Base-by-base conservation (phyloP, 2,113 vertebrate species). In the Pavo muticus region DNA sequence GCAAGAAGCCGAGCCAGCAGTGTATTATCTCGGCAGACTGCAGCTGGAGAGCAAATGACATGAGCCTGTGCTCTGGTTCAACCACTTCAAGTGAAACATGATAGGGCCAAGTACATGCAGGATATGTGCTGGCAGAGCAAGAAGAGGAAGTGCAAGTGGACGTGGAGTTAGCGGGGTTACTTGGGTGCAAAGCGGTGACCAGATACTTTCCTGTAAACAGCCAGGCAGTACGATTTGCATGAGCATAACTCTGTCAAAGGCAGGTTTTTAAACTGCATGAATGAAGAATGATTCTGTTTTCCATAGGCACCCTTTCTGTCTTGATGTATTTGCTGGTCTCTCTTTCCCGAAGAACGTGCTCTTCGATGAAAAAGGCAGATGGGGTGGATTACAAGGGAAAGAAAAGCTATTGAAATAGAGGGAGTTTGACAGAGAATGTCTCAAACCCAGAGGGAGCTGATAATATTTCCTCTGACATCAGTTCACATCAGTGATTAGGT, bases 251-350 rank as follows among this genome's bases (percentile, higher is more conserved):
- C 59, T 8, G 13, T 1, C 32, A 27, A 7, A 30, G 52, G 1
- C 15, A 1, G 59, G 4, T 16, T 5, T 14, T 45, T 30, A 3
- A 47, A 1, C 20, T 2, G 35, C 21, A 3, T 0, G n/a, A 10
- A 15, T 2, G 5, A 18, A 35, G 4, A 14, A 45, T 48, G 20
- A 20, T 32, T 47, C 16, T 6, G 7, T 9, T 48, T 24, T 44
- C 68, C 37, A 15, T 1, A 30, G 56, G 44, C 73, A 50, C 40
- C 25, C 25, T 0, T 42, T 63, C 61, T 23, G 0, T 3, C 64
- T 25, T 8, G 0, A 15, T 2, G 1, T 4, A 2, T 7, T 42
- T 9, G 16, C 15, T 29, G 44, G 64, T 14, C 9, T 18, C 19
- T 47, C 20, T 24, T 25, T 25, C 52, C 39, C 32, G 1, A 6